A percentile compares a stretch with the other conserved stretches of the same genome.
These are phyloP conservation scores for Boleophthalmus pectinirostris DNA, from an alignment of 2,113 vertebrate species.

Conservation along the genomic window DNA sequence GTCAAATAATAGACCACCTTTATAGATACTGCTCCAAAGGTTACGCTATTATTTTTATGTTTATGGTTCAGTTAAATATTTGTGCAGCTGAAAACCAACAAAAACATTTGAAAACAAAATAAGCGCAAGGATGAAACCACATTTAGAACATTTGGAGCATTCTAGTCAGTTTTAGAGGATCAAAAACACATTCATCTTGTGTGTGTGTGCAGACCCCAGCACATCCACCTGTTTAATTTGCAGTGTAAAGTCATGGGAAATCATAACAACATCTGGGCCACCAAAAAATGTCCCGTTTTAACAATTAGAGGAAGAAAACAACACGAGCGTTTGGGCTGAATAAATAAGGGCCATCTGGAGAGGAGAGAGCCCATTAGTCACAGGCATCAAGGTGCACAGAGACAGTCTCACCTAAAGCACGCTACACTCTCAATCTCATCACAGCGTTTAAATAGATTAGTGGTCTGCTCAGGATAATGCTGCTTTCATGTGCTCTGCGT, in stretches of 20 bases:
- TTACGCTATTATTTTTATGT: too few relatives aligned
- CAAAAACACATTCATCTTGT: slow-evolving; percentile 3
- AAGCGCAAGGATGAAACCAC: not conserved
- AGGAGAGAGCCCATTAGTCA: slow-evolving; percentile 7
- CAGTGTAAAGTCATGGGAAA: slow-evolving; percentile 11
- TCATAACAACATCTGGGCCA: slow-evolving; percentile 7
- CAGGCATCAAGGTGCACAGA: slow-evolving; percentile 2
- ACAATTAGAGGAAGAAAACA: slow-evolving; percentile 8
- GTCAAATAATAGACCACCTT: too few relatives aligned
- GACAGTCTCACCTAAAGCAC: not conserved
- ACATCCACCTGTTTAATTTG: slow-evolving; percentile 9
- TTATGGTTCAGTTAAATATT: not conserved
- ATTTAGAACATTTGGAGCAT: not conserved
- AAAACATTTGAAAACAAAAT: not conserved
- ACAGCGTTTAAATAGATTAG: not conserved
- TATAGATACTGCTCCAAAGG: too few relatives aligned
- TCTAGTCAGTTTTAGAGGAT: slow-evolving; percentile 1
- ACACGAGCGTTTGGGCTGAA: not conserved
- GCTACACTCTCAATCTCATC: not conserved
- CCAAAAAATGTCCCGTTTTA: not conserved
- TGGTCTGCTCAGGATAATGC: not conserved
- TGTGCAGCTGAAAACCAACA: not conserved
- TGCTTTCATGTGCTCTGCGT: not conserved
- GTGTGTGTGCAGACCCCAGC: not conserved
- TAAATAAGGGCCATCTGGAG: slow-evolving; percentile 8